Evolutionary conservation across 2,113 vertebrate genomes (phyloP).

Genomic region (Actinemys pallida): DNA sequence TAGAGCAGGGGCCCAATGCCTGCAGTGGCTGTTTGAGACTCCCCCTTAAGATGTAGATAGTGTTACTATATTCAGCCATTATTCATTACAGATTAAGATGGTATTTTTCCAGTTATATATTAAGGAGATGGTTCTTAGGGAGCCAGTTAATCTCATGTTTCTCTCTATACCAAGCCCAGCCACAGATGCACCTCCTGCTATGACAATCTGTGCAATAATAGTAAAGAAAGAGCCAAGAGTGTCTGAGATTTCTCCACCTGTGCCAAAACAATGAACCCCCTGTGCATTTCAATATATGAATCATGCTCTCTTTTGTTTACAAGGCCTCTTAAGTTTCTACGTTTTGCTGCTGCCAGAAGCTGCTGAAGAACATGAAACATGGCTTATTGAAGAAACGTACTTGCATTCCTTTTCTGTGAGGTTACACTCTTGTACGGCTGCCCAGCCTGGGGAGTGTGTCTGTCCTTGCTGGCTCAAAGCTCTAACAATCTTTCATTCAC

Average conservation of each 20-base stretch:
- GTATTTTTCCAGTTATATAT: neutral
- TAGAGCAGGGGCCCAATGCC: neutral
- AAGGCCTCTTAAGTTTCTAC: slow-evolving; percentile 25
- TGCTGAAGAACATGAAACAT: slow-evolving; percentile 8
- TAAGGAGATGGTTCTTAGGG: neutral
- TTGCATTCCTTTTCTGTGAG: slow-evolving; percentile 65
- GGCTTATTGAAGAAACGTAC: neutral
- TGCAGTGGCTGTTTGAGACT: neutral
- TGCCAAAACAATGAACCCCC: neutral
- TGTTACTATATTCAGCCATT: neutral
- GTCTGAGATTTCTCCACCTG: neutral
- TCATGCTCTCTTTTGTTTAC: slow-evolving; percentile 32
- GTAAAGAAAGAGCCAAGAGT: neutral
- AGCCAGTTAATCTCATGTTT: neutral
- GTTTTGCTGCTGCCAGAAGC: slow-evolving; percentile 21
- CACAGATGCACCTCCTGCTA: neutral
- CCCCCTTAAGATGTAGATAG: neutral
- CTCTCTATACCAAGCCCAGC: neutral
- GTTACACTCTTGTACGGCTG: slow-evolving; percentile 50
- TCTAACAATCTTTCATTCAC: neutral
- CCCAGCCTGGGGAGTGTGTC: neutral
- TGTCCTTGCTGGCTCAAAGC: neutral
- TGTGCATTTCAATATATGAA: neutral
- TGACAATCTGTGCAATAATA: neutral
- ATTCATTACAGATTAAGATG: neutral